Evolutionary conservation across 2,113 vertebrate species (phyloP).

Genomic region (Eublepharis macularius): DNA sequence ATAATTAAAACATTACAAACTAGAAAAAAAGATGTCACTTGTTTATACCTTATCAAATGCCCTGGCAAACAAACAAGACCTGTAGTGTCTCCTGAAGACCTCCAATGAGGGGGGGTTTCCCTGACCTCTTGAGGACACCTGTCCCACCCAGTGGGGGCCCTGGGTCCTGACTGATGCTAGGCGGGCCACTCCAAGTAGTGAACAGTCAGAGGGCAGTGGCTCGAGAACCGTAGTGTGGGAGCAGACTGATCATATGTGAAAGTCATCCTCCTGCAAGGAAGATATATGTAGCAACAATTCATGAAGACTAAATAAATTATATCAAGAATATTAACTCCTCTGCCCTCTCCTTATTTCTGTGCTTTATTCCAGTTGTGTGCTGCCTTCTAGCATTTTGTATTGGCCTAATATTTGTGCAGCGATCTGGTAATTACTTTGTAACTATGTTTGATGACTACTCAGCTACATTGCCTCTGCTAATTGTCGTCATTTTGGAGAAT

Average conservation of each 20-base stretch:
- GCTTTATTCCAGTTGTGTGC: constrained; percentile 82
- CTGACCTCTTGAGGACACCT: too few relatives aligned
- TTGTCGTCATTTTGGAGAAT: constrained; percentile 94
- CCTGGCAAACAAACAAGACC: too few relatives aligned
- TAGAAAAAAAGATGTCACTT: too few relatives aligned
- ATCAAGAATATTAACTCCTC: background rate
- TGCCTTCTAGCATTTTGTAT: constrained; percentile 90
- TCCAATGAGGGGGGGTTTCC: too few relatives aligned
- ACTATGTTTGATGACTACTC: constrained; percentile 99
- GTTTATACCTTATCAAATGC: too few relatives aligned
- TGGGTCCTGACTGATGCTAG: too few relatives aligned
- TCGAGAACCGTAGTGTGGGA: background rate
- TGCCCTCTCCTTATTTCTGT: constrained; percentile 33
- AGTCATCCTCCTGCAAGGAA: background rate
- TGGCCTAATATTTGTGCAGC: constrained; percentile 94
- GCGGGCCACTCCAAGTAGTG: too few relatives aligned
- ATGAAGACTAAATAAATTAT: background rate
- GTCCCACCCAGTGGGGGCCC: too few relatives aligned
- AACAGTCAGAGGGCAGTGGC: too few relatives aligned
- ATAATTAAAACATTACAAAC: too few relatives aligned
- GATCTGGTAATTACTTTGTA: constrained; percentile 97
- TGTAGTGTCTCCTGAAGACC: too few relatives aligned
- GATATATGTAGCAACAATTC: background rate
- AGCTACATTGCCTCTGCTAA: constrained; percentile 91
- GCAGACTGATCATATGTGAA: too few relatives aligned